phyloP scores from a whole-genome alignment of 2,113 vertebrate species.

The Dolichotis patagonum region DNA sequence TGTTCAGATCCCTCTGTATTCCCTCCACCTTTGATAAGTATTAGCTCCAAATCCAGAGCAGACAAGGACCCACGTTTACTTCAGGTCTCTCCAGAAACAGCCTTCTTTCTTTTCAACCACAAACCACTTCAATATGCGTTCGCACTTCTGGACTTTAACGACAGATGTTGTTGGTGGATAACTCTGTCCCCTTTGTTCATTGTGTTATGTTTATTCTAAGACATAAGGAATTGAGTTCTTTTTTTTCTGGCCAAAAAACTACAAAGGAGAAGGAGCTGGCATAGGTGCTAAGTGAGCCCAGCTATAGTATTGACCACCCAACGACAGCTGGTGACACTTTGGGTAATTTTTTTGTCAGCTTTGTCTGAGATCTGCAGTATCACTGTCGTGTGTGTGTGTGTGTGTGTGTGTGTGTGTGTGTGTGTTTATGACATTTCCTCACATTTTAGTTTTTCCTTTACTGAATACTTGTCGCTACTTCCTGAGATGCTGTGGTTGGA shows the following conservation, averaged over 20 bases:
- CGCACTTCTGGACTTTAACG: background rate
- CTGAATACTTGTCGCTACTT: background rate
- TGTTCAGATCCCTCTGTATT: rapidly evolving
- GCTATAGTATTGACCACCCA: background rate
- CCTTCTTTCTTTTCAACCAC: background rate
- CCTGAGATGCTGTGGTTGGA: background rate
- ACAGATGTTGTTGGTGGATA: background rate
- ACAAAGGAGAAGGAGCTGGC: background rate
- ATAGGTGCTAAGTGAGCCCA: background rate
- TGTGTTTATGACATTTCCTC: background rate
- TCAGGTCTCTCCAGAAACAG: rapidly evolving
- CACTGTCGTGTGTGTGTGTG: background rate
- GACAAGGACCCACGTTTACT: rapidly evolving
- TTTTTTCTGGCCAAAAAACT: background rate
- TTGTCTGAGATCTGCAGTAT: background rate
- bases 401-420: too few relatives aligned
- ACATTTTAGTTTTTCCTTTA: background rate
- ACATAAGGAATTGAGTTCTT: background rate
- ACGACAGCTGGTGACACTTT: background rate
- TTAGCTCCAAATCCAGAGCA: background rate
- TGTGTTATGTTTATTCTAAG: background rate
- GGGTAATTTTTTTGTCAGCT: background rate
- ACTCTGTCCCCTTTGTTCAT: background rate
- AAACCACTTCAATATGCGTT: background rate
- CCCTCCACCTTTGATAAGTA: background rate